These are phyloP conservation scores for Augochlorella aurata DNA, from an alignment of 2,888 invertebrate species.

Conservation along the genomic window DNA sequence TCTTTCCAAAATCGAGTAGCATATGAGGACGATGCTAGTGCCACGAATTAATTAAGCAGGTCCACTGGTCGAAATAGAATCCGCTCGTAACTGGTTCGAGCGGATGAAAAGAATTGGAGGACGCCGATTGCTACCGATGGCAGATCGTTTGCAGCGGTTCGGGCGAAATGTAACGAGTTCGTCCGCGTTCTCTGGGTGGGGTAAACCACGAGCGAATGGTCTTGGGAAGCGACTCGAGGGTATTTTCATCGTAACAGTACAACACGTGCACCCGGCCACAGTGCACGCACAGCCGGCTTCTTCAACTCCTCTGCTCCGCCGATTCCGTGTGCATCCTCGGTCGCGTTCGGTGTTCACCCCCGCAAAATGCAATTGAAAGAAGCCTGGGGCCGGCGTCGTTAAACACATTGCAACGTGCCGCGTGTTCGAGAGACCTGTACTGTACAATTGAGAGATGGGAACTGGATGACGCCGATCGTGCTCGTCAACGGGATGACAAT, in stretches of 20 bases:
- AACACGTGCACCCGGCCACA: constrained; percentile 75
- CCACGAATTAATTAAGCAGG: too few relatives aligned
- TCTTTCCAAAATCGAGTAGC: too few relatives aligned
- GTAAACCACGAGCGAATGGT: constrained; percentile 72
- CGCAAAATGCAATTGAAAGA: constrained; percentile 13
- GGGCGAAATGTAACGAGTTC: constrained; percentile 55
- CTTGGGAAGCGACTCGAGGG: constrained; percentile 72
- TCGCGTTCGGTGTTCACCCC: background rate
- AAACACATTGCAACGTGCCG: background rate
- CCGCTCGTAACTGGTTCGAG: too few relatives aligned
- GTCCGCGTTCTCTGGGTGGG: constrained; percentile 71
- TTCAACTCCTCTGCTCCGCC: constrained; percentile 9
- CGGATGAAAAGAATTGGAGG: background rate
- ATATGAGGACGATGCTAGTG: too few relatives aligned
- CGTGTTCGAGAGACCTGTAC: background rate
- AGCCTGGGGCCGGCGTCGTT: background rate
- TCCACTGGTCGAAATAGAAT: too few relatives aligned
- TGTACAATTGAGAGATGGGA: constrained; percentile 6
- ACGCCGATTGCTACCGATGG: background rate
- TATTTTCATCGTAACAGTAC: constrained; percentile 79
- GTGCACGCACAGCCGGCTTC: constrained; percentile 66
- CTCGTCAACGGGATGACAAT: constrained; percentile 60
- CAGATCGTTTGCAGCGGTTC: constrained; percentile 9
- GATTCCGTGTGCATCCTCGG: constrained; percentile 18
- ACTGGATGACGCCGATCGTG: constrained; percentile 49